phyloP scores from a whole-genome alignment of 1,140 invertebrate genomes.

The Cataglyphis hispanica region DNA sequence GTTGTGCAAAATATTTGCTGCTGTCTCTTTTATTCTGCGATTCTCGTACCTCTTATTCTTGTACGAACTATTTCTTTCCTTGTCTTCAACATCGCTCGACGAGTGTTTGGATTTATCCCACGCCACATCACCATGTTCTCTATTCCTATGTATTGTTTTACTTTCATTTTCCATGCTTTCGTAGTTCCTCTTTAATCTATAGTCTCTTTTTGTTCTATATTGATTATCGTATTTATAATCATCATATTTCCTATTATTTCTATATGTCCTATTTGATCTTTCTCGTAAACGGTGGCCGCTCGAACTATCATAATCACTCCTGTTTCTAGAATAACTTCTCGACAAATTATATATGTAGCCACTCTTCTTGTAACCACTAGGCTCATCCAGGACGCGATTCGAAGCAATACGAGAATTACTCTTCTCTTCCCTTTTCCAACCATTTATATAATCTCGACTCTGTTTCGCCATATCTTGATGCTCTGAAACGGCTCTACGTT shows the following conservation, averaged over 20 bases:
- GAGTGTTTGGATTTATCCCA: background rate
- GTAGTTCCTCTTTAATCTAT: slow-evolving; percentile 12
- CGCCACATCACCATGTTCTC: background rate
- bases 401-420: slow-evolving; percentile 12
- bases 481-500: background rate
- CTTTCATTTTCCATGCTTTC: slow-evolving; percentile 27
- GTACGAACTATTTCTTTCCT: background rate
- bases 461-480: slow-evolving; percentile 9
- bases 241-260: slow-evolving; percentile 40
- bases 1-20: background rate
- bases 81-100: slow-evolving; percentile 19
- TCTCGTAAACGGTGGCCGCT: slow-evolving; percentile 28
- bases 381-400: background rate
- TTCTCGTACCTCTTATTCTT: slow-evolving; percentile 32
- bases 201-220: slow-evolving; percentile 3
- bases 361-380: background rate
- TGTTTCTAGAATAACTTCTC: slow-evolving; percentile 38
- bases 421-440: background rate
- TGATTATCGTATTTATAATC: slow-evolving; percentile 40
- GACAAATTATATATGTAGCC: background rate
- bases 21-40: background rate
- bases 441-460: background rate
- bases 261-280: slow-evolving; percentile 49
- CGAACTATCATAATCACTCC: slow-evolving; percentile 15
- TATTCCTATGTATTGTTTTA: background rate